Evolutionary conservation across 2,797 vertebrate species (phyloP).

Genomic region (Halcyon badia): DNA sequence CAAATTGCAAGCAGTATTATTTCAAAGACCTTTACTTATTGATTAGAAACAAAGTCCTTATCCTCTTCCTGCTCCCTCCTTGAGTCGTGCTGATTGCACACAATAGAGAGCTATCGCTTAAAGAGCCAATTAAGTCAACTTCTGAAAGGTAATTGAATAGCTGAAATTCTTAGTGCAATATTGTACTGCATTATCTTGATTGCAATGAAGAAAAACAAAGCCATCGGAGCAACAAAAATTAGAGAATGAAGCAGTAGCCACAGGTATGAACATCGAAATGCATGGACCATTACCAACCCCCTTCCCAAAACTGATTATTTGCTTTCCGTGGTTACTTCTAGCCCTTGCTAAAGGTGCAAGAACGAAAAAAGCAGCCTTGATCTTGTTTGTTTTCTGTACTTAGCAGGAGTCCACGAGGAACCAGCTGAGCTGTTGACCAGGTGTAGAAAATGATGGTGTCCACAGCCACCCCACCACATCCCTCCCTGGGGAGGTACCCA

Average conservation of each 20-base stretch:
- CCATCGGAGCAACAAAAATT: background rate
- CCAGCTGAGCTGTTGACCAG: background rate
- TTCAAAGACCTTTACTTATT: constrained; percentile 70
- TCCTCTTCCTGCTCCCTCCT: constrained; percentile 58
- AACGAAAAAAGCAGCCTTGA: background rate
- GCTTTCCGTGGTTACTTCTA: background rate
- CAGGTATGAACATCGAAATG: background rate
- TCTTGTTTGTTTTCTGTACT: background rate
- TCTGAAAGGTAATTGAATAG: constrained; percentile 69
- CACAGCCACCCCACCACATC: background rate
- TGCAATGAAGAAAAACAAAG: constrained; percentile 52
- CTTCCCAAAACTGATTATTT: background rate
- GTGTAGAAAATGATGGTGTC: background rate
- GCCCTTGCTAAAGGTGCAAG: background rate
- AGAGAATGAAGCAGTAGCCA: constrained; percentile 3
- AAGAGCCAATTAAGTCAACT: constrained; percentile 69
- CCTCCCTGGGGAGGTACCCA: accelerated
- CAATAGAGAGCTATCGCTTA: constrained; percentile 67
- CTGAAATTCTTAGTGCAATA: constrained; percentile 63
- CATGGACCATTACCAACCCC: background rate
- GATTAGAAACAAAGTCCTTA: constrained; percentile 70
- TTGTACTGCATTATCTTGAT: constrained; percentile 67
- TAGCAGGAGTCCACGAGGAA: background rate
- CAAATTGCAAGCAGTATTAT: constrained; percentile 58
- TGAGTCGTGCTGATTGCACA: constrained; percentile 68